These are phyloP conservation scores for Drosophila cyrtoloma DNA, from an alignment of 2,888 invertebrate species.

Conservation along the genomic window DNA sequence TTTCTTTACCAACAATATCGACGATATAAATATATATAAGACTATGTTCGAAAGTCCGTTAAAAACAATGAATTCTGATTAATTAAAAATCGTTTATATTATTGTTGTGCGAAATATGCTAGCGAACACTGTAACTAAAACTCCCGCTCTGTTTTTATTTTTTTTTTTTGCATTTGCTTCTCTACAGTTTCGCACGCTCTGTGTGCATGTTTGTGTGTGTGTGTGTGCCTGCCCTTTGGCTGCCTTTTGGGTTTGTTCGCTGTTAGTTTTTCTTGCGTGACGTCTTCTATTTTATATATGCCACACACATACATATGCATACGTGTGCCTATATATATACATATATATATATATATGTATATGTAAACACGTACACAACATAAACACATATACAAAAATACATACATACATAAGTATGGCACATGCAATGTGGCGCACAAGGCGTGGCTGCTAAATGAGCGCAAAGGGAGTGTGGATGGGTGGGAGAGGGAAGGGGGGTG, in stretches of 20 bases:
- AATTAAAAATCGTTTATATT: background rate
- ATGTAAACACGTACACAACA: background rate
- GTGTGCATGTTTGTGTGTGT: background rate
- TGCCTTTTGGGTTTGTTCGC: slow-evolving; percentile 19
- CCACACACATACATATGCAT: slow-evolving; percentile 24
- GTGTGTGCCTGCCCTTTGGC: slow-evolving; percentile 38
- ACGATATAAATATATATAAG: background rate
- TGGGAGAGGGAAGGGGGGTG: too few species aligned
- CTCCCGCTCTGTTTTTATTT: background rate
- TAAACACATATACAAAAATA: background rate
- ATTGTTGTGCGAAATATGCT: background rate
- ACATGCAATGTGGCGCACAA: slow-evolving; percentile 54
- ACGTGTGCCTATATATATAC: background rate
- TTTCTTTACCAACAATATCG: background rate
- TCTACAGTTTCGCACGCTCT: slow-evolving; percentile 23
- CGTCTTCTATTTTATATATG: slow-evolving; percentile 56
- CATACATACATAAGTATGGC: slow-evolving; percentile 14
- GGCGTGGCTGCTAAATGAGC: slow-evolving; percentile 49
- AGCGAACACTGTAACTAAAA: slow-evolving; percentile 1
- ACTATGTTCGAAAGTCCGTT: background rate
- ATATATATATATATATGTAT: background rate
- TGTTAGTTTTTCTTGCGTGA: slow-evolving; percentile 39
- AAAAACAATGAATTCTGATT: background rate
- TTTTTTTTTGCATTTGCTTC: slow-evolving; percentile 3
- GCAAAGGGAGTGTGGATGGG: background rate